phyloP scores from a whole-genome alignment of 2,888 invertebrate genomes.

The Entomobrya multifasciata region DNA sequence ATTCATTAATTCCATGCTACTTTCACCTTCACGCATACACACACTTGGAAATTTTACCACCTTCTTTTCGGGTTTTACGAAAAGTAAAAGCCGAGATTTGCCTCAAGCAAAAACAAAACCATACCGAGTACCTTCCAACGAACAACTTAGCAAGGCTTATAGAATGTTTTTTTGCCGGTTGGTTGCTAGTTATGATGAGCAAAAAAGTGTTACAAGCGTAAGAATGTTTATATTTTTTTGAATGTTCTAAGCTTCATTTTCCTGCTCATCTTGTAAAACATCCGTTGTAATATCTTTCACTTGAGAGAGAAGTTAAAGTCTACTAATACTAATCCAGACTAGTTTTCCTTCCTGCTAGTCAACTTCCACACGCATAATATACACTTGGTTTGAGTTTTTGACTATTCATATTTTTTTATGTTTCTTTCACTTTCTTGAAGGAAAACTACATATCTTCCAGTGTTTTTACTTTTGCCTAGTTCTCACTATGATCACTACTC shows the following conservation, averaged over 20 bases:
- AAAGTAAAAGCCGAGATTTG: constrained; percentile 38
- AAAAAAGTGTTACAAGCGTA: neutral
- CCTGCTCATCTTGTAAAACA: constrained; percentile 38
- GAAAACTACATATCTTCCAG: neutral
- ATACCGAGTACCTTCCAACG: neutral
- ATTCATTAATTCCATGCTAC: too few species aligned
- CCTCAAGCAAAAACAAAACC: constrained; percentile 6
- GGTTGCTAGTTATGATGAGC: constrained; percentile 40
- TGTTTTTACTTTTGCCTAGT: neutral
- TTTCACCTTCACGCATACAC: neutral
- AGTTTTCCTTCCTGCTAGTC: neutral
- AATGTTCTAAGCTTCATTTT: neutral
- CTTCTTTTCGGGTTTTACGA: neutral
- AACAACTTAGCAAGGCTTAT: neutral
- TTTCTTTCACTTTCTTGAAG: neutral
- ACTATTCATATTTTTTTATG: neutral
- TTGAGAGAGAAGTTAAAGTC: neutral
- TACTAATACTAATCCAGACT: neutral
- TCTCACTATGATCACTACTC: neutral
- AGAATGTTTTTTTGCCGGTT: too few species aligned
- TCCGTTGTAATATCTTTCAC: neutral
- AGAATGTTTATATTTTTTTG: neutral
- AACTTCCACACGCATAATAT: neutral
- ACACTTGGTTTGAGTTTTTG: neutral
- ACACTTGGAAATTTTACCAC: neutral